Conservation (phyloP, 35 echinoderm and acorn worm genomes). For the Holothuria glaberrima region DNA sequence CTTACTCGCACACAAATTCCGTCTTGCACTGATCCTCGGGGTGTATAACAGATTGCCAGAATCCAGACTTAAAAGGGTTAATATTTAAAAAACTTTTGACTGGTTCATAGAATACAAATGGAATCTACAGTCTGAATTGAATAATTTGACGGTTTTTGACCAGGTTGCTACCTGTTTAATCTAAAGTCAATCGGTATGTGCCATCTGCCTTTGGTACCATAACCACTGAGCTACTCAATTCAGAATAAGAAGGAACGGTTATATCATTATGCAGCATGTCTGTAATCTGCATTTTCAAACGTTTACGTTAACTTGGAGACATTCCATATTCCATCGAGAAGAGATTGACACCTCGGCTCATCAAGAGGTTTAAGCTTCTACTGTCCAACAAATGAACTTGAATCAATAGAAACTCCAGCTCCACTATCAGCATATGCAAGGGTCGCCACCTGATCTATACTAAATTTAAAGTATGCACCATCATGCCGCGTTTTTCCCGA, state of each 20-base stretch:
- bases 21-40: slow-evolving; percentile 50
- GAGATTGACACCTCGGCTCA: too few relatives aligned
- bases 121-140: slow-evolving; percentile 61
- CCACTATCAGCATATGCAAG: too few relatives aligned
- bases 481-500: too few relatives aligned
- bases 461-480: too few relatives aligned
- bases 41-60: slow-evolving; percentile 56
- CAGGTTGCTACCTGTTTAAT: slow-evolving; percentile 39
- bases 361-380: too few relatives aligned
- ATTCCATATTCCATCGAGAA: too few relatives aligned
- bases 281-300: too few relatives aligned
- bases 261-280: too few relatives aligned
- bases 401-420: too few relatives aligned
- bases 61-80: slow-evolving; percentile 51
- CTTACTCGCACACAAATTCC: slow-evolving; percentile 50
- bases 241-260: slow-evolving; percentile 29
- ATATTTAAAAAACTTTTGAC: slow-evolving; percentile 57
- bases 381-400: too few relatives aligned
- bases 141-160: slow-evolving; percentile 58
- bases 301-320: too few relatives aligned
- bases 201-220: slow-evolving; percentile 65
- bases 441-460: too few relatives aligned
- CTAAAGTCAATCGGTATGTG: neutral
- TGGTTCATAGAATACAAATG: slow-evolving; percentile 46
- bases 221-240: slow-evolving; percentile 61